These are phyloP conservation scores for Drosophila saltans DNA, from an alignment of 1,140 invertebrate species.

Conservation along the genomic window DNA sequence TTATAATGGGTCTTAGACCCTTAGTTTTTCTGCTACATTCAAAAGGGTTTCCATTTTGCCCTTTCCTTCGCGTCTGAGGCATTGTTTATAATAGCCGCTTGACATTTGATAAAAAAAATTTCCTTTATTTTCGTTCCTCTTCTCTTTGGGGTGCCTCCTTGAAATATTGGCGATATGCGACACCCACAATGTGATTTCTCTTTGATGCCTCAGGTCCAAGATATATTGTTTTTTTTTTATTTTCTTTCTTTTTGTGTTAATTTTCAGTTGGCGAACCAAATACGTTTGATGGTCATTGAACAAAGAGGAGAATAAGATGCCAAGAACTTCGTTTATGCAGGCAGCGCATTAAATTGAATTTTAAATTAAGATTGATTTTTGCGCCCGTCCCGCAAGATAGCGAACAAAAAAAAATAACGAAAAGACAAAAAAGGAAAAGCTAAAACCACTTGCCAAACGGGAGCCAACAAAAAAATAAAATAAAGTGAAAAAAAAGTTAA, in stretches of 20 bases:
- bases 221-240: conserved; percentile 36
- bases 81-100: not conserved
- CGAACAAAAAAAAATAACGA: conserved; percentile 2
- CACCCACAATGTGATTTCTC: conserved; percentile 36
- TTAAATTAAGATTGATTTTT: conserved; percentile 80
- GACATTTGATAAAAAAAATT: conserved; percentile 20
- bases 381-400: conserved; percentile 38
- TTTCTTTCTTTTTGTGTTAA: conserved; percentile 17
- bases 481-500: conserved; percentile 42
- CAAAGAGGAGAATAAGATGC: conserved; percentile 19
- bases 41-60: not conserved
- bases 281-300: conserved; percentile 49
- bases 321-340: conserved; percentile 57
- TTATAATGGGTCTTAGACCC: not conserved
- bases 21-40: not conserved
- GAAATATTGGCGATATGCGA: conserved; percentile 32
- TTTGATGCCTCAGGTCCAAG: conserved; percentile 45
- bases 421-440: conserved; percentile 28
- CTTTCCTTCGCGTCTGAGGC: not conserved
- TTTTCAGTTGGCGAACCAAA: conserved; percentile 49
- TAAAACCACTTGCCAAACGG: conserved; percentile 58
- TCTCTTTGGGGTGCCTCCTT: not conserved
- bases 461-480: conserved; percentile 11
- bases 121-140: not conserved
- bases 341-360: conserved; percentile 74